Evolutionary conservation across 2,888 invertebrate genomes (phyloP).

Genomic region (Drosophila peninsularis): DNA sequence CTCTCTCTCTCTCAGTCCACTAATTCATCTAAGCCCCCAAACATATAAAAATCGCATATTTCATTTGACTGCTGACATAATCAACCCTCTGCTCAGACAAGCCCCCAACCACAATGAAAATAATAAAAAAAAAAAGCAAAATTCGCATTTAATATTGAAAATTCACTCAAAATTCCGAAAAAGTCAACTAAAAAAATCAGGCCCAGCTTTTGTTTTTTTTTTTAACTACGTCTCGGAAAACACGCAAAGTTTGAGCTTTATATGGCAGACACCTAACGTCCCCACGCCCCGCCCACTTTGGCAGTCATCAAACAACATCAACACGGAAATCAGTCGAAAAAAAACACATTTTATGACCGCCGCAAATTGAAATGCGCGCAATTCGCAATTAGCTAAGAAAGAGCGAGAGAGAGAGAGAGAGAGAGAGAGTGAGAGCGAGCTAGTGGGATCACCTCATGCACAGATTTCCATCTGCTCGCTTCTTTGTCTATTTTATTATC

Average conservation of each 20-base stretch:
- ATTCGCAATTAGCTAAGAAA: constrained; percentile 58
- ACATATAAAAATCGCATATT: constrained; percentile 51
- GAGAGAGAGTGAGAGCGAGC: background rate
- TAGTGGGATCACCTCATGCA: constrained; percentile 40
- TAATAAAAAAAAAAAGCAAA: constrained; percentile 3
- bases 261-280: constrained; percentile 11
- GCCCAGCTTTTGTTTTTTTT: background rate
- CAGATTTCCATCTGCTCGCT: constrained; percentile 45
- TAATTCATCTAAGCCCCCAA: constrained; percentile 33
- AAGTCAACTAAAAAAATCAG: constrained; percentile 4
- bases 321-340: constrained; percentile 71
- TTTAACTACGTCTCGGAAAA: constrained; percentile 18
- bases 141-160: constrained; percentile 28
- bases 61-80: constrained; percentile 54
- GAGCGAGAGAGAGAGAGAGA: constrained; percentile 9
- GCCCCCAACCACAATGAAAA: constrained; percentile 13
- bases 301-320: constrained; percentile 21
- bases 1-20: constrained; percentile 7
- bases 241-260: constrained; percentile 21
- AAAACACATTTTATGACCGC: constrained; percentile 60
- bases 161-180: constrained; percentile 27
- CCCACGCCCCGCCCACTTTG: background rate
- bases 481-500: constrained; percentile 3
- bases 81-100: constrained; percentile 48
- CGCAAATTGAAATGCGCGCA: constrained; percentile 72